Conservation (phyloP, 2,888 invertebrate genomes). For the Autographa pulchrina region DNA sequence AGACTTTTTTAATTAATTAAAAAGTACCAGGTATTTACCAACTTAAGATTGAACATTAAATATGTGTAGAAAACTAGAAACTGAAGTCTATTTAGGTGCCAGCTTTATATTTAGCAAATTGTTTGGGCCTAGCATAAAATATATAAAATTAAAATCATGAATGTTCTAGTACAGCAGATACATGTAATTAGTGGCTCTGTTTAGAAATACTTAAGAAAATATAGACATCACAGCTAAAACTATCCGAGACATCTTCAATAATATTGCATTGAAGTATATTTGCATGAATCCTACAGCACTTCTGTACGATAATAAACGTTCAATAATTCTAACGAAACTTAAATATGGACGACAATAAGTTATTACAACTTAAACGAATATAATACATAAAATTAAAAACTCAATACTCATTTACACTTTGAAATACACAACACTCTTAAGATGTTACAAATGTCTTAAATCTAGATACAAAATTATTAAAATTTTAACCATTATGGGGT, state of each 20-base stretch:
- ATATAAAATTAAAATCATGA: too few relatives aligned
- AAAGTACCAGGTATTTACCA: too few relatives aligned
- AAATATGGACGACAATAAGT: conserved; percentile 65
- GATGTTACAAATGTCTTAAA: conserved; percentile 58
- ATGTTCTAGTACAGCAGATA: neutral
- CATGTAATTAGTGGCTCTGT: conserved; percentile 32
- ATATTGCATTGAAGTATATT: conserved; percentile 53
- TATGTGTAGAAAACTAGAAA: neutral
- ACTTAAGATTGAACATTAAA: too few relatives aligned
- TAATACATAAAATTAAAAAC: conserved; percentile 56
- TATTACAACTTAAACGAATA: conserved; percentile 63
- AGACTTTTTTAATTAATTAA: too few relatives aligned
- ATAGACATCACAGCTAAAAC: conserved; percentile 56
- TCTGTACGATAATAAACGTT: conserved; percentile 35
- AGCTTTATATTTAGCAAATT: neutral
- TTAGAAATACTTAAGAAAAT: conserved; percentile 43
- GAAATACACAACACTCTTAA: conserved; percentile 62
- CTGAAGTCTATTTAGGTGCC: neutral
- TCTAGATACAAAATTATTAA: conserved; percentile 65
- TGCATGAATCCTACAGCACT: conserved; percentile 44
- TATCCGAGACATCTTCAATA: conserved; percentile 41
- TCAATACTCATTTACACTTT: conserved; percentile 60
- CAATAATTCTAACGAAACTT: conserved; percentile 52
- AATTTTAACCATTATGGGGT: conserved; percentile 41
- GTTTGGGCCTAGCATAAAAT: too few relatives aligned